Conservation (phyloP, 2,113 vertebrate genomes). For the Apus apus region DNA sequence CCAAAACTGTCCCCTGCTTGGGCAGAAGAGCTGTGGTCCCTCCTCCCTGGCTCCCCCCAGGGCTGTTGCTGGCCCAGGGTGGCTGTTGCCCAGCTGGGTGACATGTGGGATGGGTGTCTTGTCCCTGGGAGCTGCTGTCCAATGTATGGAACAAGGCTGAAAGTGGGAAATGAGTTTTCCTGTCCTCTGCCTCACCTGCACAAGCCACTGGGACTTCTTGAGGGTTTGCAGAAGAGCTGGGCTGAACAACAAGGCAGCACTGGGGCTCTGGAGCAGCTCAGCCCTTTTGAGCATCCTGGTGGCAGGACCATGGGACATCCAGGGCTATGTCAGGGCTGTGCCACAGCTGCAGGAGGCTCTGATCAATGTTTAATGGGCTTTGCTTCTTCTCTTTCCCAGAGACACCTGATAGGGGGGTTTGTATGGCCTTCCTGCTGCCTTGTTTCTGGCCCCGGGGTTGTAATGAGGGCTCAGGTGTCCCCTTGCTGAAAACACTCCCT, state of each 20-base stretch:
- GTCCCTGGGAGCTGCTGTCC: background rate
- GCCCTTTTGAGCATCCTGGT: background rate
- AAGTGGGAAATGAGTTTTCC: background rate
- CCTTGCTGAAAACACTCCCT: background rate
- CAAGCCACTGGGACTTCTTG: background rate
- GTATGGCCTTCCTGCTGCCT: background rate
- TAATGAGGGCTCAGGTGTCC: constrained; percentile 71
- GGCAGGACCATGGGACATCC: background rate
- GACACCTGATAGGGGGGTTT: background rate
- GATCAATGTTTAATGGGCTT: constrained; percentile 69
- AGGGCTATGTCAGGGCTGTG: rapidly evolving
- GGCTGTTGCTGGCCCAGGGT: no score
- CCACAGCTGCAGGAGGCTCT: rapidly evolving
- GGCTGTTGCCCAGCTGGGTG: no score
- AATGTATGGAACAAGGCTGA: background rate
- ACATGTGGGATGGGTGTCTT: rapidly evolving
- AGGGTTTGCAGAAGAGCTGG: background rate
- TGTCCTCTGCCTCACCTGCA: rapidly evolving
- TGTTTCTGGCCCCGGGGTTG: constrained; percentile 44
- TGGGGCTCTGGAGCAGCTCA: background rate
- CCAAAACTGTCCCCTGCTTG: no score
- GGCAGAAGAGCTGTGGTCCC: no score
- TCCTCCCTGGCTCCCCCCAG: no score
- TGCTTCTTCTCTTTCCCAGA: background rate
- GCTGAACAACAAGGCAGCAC: rapidly evolving